phyloP scores from a whole-genome alignment of 1,140 invertebrate species.

The Leptoteleia sp. region DNA sequence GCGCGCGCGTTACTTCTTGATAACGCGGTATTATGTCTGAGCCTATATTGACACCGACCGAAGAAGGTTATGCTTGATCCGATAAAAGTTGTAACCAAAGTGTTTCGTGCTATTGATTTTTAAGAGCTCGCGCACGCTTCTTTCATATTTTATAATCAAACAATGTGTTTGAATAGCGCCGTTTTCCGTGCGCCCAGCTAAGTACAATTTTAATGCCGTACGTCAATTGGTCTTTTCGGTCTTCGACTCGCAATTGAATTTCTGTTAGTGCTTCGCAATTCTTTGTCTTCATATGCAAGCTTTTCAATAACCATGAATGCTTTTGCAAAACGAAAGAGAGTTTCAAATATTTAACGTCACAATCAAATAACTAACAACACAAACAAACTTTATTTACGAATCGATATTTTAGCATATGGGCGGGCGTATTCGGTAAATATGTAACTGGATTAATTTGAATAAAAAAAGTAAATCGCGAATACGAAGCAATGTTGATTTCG shows the following conservation, averaged over 20 bases:
- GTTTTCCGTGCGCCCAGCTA: background rate
- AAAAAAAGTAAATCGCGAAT: no score
- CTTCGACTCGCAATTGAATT: background rate
- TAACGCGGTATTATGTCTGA: constrained; percentile 34
- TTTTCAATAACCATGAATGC: no score
- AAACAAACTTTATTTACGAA: no score
- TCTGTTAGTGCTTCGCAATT: background rate
- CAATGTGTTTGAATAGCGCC: constrained; percentile 1
- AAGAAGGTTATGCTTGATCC: constrained; percentile 32
- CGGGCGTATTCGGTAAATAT: no score
- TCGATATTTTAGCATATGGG: no score
- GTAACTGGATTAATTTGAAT: no score
- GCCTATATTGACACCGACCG: constrained; percentile 24
- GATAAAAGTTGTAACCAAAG: constrained; percentile 45
- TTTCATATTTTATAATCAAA: constrained; percentile 29
- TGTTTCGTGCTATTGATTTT: constrained; percentile 36
- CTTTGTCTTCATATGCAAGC: no score
- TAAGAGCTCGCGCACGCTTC: constrained; percentile 24
- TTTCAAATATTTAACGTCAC: no score
- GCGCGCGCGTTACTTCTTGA: constrained; percentile 39
- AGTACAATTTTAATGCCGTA: constrained; percentile 1
- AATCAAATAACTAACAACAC: no score
- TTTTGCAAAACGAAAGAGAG: no score
- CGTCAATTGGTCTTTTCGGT: background rate
- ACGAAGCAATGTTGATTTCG: no score